Evolutionary conservation across 2,797 vertebrate genomes (phyloP), one percentile per base, ranked within the genome.

Genomic region (Selene dorsalis): DNA sequence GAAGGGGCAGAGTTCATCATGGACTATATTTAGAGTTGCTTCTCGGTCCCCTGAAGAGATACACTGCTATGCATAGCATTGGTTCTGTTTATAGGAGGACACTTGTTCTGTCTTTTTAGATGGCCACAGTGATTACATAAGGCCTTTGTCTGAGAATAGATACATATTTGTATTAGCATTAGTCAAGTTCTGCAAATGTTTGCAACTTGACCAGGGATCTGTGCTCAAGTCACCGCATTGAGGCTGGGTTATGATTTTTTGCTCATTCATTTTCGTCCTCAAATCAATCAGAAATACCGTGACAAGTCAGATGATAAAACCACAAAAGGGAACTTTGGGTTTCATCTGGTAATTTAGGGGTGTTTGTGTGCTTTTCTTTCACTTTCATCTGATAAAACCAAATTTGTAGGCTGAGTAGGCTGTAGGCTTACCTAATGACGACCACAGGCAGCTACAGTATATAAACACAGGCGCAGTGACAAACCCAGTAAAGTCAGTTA

Each of bases 11-110:
- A 76, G 87, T 88, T 87, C 69, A 82, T 10, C 26, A 14, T 7
- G 22, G 55, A 75, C 73, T 91, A 90, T 85, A 88, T 88, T 88
- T 91, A 92, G 84, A 80, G 59, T 20, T 63, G 79, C 78, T 84
- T 43, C 69, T 69, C 24, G 8, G 62, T 68, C 59, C 66, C 67
- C 75, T 86, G 79, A 84, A 88, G 82, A 87, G 79, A 88, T 67
- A 61, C 57, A 60, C 53, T 75, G 74, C 79, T 87, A 57, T 84
- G 75, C 82, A 84, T 82, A 71, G 22, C 35, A 62, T 50, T 43
- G 70, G 38, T 75, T 88, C 85, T 85, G 88, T 87, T 89, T 89
- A 82, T 68, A 81, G 75, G 63, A 69, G 62, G 74, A 77, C 85
- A 76, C 82, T 84, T 73, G 65, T 50, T 73, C 52, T 61, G 61